phyloP scores from a whole-genome alignment of 2,888 invertebrate genomes.

The Hybos culiciformis region DNA sequence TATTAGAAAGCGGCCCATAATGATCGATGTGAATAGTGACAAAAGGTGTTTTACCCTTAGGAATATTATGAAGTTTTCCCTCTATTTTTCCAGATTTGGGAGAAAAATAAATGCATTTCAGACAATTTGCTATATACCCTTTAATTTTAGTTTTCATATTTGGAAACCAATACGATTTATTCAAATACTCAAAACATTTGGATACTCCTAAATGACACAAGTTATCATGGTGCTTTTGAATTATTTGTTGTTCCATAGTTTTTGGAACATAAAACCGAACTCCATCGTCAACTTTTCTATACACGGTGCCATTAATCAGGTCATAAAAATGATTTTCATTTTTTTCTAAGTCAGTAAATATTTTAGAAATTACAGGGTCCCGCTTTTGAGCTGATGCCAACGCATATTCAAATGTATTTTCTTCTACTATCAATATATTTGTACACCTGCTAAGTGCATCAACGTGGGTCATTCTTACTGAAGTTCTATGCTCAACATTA shows the following conservation, averaged over 20 bases:
- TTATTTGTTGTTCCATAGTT: conserved; percentile 15
- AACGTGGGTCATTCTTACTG: conserved; percentile 23
- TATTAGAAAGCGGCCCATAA: conserved; percentile 27
- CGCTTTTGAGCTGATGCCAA: conserved; percentile 10
- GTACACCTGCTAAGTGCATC: conserved; percentile 21
- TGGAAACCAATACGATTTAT: conserved; percentile 22
- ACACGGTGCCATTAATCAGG: conserved; percentile 9
- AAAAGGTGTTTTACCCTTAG: conserved; percentile 19
- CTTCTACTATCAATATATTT: conserved; percentile 8
- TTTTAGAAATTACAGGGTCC: conserved; percentile 15
- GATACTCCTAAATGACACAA: conserved; percentile 22
- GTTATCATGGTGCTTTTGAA: conserved; percentile 18
- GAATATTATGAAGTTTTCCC: conserved; percentile 19
- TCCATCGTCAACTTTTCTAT: conserved; percentile 7
- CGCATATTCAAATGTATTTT: conserved; percentile 8
- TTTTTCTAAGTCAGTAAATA: conserved; percentile 14
- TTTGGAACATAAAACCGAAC: conserved; percentile 13
- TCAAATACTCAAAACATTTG: conserved; percentile 16
- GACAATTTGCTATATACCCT: too few species aligned
- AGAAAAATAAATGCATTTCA: too few species aligned
- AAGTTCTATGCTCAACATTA: conserved; percentile 16
- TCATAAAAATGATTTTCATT: conserved; percentile 7
- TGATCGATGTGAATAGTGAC: conserved; percentile 24
- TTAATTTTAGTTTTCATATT: too few species aligned
- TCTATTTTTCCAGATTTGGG: conserved; percentile 12